These are phyloP conservation scores for Pampusana beccarii DNA, from an alignment of 2,113 vertebrate genomes.

Conservation along the genomic window DNA sequence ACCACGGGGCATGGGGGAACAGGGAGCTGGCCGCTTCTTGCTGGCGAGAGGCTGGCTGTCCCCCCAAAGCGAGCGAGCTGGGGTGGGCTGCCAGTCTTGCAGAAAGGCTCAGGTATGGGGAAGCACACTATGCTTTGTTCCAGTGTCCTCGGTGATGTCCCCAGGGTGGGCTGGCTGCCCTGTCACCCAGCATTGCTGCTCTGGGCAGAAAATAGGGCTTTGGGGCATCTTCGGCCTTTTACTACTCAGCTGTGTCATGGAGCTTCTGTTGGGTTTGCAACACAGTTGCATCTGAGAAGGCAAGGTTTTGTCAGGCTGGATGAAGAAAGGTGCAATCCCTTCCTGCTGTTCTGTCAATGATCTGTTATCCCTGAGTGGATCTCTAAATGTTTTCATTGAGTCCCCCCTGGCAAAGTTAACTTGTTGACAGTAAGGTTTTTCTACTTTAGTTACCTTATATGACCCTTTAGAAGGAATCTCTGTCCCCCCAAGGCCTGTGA, in stretches of 20 bases:
- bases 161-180: not conserved
- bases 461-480: not conserved
- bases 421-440: not conserved
- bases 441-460: not conserved
- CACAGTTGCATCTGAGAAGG: not conserved
- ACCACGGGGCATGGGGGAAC: rapidly evolving
- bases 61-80: rapidly evolving
- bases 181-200: not conserved
- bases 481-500: not conserved
- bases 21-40: not conserved
- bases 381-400: not conserved
- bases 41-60: not conserved
- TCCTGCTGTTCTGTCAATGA: not conserved
- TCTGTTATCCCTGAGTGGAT: not conserved
- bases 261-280: not conserved
- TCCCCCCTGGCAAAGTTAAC: not conserved
- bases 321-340: not conserved
- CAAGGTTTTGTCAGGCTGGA: not conserved
- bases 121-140: not conserved
- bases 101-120: rapidly evolving
- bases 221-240: not conserved
- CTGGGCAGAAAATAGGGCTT: not conserved
- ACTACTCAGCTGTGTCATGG: rapidly evolving
- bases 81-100: not conserved
- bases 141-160: rapidly evolving